phyloP scores from a whole-genome alignment of 2,888 invertebrate species.

The Pheosia tremula region DNA sequence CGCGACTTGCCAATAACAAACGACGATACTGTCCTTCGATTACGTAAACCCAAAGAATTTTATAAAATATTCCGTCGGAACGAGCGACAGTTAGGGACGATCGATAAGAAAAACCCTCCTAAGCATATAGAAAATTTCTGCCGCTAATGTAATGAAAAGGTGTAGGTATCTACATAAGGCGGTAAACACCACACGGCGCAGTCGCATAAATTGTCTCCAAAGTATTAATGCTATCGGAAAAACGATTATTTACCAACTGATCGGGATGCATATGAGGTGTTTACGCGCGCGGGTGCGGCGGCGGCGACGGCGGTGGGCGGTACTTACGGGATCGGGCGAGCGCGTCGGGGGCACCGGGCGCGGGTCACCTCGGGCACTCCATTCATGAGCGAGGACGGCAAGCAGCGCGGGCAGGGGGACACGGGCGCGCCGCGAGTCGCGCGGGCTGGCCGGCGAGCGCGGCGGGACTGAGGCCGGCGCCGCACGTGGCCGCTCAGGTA shows the following conservation, averaged over 20 bases:
- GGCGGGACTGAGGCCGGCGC: constrained; percentile 66
- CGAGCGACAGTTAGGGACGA: constrained; percentile 48
- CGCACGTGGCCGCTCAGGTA: constrained; percentile 67
- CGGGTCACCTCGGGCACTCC: constrained; percentile 76
- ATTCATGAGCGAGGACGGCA: constrained; percentile 64
- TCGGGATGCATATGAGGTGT: constrained; percentile 41
- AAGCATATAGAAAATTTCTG: constrained; percentile 52
- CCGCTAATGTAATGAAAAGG: constrained; percentile 58
- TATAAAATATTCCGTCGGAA: constrained; percentile 61
- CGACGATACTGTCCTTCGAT: constrained; percentile 60
- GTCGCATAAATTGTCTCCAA: constrained; percentile 58
- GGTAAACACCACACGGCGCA: constrained; percentile 71
- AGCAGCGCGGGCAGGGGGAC: constrained; percentile 51
- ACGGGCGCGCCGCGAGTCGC: constrained; percentile 49
- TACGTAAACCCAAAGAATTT: constrained; percentile 74
- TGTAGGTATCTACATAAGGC: constrained; percentile 35
- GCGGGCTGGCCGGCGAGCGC: constrained; percentile 69
- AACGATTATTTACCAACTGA: constrained; percentile 62
- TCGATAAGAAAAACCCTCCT: constrained; percentile 63
- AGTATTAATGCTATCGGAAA: constrained; percentile 60
- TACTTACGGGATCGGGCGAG: constrained; percentile 48
- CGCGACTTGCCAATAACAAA: constrained; percentile 59
- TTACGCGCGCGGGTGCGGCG: constrained; percentile 33
- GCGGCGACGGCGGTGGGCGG: constrained; percentile 22
- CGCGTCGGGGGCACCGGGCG: constrained; percentile 45